Conservation (phyloP, 2,797 vertebrate genomes). For the Perodicticus potto region DNA sequence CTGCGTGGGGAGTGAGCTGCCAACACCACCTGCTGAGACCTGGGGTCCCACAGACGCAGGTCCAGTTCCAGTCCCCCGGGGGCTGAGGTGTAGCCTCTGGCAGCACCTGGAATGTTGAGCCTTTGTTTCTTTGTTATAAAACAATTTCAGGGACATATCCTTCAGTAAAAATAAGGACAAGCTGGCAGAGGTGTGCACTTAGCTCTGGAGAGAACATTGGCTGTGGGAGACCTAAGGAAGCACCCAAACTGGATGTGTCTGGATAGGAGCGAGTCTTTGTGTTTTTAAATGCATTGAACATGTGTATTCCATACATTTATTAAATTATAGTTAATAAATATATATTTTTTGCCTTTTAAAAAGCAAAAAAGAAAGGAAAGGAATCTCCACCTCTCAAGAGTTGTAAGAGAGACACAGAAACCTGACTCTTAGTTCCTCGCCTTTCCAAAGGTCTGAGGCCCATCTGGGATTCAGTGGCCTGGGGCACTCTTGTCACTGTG, state of each 20-base stretch:
- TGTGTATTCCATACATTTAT: neutral
- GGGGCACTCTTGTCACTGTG: fast-evolving
- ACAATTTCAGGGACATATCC: neutral
- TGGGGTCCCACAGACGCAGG: no score
- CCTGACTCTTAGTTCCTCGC: fast-evolving
- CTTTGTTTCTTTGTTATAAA: neutral
- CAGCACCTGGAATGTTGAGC: fast-evolving
- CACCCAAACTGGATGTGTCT: no score
- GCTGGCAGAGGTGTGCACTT: neutral
- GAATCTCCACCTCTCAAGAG: no score
- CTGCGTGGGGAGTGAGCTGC: neutral
- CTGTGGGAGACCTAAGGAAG: neutral
- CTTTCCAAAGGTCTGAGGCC: no score
- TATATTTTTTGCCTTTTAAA: neutral
- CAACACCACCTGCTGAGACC: neutral
- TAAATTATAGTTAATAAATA: neutral
- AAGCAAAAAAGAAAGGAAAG: neutral
- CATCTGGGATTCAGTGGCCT: fast-evolving
- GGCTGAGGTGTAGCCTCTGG: fast-evolving
- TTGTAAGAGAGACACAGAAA: fast-evolving
- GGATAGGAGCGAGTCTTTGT: neutral
- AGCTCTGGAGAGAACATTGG: neutral
- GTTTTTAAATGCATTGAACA: neutral
- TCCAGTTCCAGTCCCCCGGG: fast-evolving
- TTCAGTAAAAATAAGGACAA: neutral